Evolutionary conservation across 2,888 invertebrate genomes (phyloP), one percentile per base, ranked within the genome.

Genomic region (Drosophila subsilvestris): DNA sequence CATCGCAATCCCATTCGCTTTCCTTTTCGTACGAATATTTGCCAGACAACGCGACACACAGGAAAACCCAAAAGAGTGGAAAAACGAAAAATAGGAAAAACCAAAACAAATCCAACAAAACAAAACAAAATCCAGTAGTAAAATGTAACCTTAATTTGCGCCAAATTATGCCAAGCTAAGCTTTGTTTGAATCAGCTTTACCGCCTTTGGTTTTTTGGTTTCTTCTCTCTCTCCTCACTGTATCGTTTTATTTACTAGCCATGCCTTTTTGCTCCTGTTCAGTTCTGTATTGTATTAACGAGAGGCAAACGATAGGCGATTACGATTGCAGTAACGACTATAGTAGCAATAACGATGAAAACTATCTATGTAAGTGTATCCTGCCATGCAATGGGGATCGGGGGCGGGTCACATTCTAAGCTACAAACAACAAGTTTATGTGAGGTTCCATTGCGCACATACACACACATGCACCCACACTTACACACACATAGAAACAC

Each of bases 361-460:
- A 56, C 29, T 29, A 56, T 67, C 37, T 14, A 48, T 62, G 43
- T 62, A 48, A 62, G 43, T 62, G 27, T 32, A 42, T 14, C 48
- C 62, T 48, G 48, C 62, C 62, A 48, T 42, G 27, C n/a, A 48
- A 62, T 66, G 65, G 32, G 65, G 29, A 67, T 25, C 17, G 9
- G 25, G 49, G 17, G 10, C 29, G 8, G 29, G 25, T 10, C 50
- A 17, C 42, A 65, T 20, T 59, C 29, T 32, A 59, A 69, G 25
- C 58, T 48, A 53, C 44, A 53, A 49, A 50, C 25, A 20, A 29
- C 5, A 73, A 54, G 37, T 63, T 44, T 37, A 75, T 72, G 63
- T 79, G 72, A 75, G 68, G 75, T 76, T 79, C 72, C 79, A 85
- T 75, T 70, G 83, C 85, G 80, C 86, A 82, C 50, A 51, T 12